Percentiles rank a stretch among this genome's conserved stretches.
Evolutionary conservation across 2,113 vertebrate genomes (phyloP).

Genomic region (Sander lucioperca): DNA sequence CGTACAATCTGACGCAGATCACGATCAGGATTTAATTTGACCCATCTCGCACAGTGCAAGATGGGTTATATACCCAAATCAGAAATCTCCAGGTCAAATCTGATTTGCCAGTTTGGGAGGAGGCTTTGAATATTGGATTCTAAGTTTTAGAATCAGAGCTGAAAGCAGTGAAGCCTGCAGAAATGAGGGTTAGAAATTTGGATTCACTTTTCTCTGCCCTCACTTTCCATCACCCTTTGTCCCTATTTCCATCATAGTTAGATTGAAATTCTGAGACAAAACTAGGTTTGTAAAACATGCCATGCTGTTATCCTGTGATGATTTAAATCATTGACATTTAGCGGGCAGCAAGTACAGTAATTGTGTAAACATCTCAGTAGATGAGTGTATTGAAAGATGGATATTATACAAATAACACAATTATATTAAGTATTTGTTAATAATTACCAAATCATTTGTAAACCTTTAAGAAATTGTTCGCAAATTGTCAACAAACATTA

Average conservation of each 20-base stretch:
- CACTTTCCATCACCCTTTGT: neutral
- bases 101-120: neutral
- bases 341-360: too few relatives aligned
- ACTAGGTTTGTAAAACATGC: neutral
- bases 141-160: neutral
- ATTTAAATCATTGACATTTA: neutral
- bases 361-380: too few relatives aligned
- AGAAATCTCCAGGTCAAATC: neutral
- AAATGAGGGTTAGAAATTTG: neutral
- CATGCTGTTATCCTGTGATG: neutral
- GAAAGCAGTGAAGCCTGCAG: neutral
- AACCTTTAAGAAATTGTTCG: too few relatives aligned
- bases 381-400: too few relatives aligned
- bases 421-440: too few relatives aligned
- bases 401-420: too few relatives aligned
- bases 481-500: too few relatives aligned
- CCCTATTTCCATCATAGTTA: neutral
- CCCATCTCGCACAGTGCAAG: neutral
- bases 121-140: neutral
- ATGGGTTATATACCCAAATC: neutral
- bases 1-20: neutral
- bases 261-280: neutral
- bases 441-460: too few relatives aligned
- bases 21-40: neutral
- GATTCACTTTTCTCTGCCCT: neutral